A percentile compares a stretch with the other conserved stretches of the same genome.
Evolutionary conservation across 1,140 invertebrate genomes (phyloP).

Genomic region (Plodia interpunctella): DNA sequence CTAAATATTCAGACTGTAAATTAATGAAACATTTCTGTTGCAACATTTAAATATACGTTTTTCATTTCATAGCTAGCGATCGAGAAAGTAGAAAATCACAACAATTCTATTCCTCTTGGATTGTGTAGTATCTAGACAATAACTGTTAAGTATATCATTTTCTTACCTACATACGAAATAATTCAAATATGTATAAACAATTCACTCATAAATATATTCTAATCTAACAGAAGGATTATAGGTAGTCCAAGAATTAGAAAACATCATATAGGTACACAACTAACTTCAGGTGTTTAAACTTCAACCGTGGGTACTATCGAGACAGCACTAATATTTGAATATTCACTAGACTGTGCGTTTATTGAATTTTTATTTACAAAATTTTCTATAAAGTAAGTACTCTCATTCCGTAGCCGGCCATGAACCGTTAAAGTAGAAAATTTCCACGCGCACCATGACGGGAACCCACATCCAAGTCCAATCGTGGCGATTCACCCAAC

Average conservation of each 20-base stretch:
- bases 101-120: conserved; percentile 38
- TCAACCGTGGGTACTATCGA: conserved; percentile 64
- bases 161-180: conserved; percentile 48
- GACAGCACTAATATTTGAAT: conserved; percentile 70
- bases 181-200: conserved; percentile 46
- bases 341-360: conserved; percentile 75
- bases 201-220: conserved; percentile 33
- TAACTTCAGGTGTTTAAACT: conserved; percentile 52
- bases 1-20: conserved; percentile 1
- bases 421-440: conserved; percentile 45
- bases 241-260: conserved; percentile 52
- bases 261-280: conserved; percentile 51
- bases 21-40: conserved; percentile 1
- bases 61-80: conserved; percentile 51
- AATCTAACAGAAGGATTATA: conserved; percentile 55
- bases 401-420: conserved; percentile 28
- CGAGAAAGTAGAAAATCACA: conserved; percentile 42
- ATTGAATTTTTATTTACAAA: conserved; percentile 70
- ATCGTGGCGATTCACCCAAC: conserved; percentile 27
- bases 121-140: conserved; percentile 45
- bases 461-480: conserved; percentile 22
- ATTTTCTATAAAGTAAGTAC: conserved; percentile 43
- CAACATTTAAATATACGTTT: conserved; percentile 14
- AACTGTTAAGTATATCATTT: conserved; percentile 35
- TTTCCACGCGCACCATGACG: conserved; percentile 35